Evolutionary conservation across 2,888 invertebrate genomes (phyloP), one percentile per base, ranked within the genome.

Genomic region (Caradrina clavipalpis): DNA sequence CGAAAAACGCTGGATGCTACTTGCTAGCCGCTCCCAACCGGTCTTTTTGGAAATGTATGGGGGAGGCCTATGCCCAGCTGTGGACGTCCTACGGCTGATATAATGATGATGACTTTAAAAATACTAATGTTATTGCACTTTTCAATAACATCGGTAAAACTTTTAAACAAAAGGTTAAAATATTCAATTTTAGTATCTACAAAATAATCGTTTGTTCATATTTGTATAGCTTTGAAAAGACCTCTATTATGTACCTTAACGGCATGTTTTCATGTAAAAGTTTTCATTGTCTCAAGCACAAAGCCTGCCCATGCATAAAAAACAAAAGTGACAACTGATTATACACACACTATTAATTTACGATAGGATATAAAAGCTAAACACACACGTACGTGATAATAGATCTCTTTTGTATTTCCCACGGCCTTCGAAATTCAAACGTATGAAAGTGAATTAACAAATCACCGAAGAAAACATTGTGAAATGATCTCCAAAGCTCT

Each of bases 341-440:
- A 63, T 15, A 58, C 31, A 58, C 66, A 69, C 55, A 69, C 61
- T 70, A 71, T 71, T 73, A 75, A 67, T 78, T 75, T 70, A 72
- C 53, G 45, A 73, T 59, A 49, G 19, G n/a, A 49, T 76, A 62
- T 57, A 53, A 72, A 59, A 67, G 55, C 42, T 60, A 65, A 73
- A 55, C 69, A 55, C 31, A 69, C 55, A 45, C 31, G 21, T 6
- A 65, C 6, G 13, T 51, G 50, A 50, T 67, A 65, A 76, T 50
- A 62, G 22, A 54, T 31, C 60, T 67, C 68, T 66, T 72, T 71
- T 80, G 78, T 73, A 56, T 60, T 76, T 82, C 82, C 59, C 82
- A 82, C 76, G 81, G 72, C 74, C 64, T 39, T 39, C 65, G 49
- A 58, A 56, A 62, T n/a, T 21, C 31, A 50, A 50, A 64, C 19